These are phyloP conservation scores for Lasiurus cinereus DNA, from an alignment of 2,113 vertebrate species.

Conservation along the genomic window DNA sequence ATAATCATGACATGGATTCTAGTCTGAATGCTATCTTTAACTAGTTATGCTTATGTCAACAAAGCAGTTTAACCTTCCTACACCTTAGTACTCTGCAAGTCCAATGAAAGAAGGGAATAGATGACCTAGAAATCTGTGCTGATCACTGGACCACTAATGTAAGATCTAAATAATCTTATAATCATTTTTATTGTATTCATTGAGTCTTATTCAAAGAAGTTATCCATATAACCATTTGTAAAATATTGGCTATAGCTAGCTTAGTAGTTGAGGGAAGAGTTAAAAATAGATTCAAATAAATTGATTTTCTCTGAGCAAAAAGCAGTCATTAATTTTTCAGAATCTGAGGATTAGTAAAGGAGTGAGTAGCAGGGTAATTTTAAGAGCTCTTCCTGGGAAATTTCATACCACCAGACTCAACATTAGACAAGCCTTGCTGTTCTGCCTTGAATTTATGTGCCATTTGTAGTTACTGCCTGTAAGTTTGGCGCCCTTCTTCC, in stretches of 20 bases:
- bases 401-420: slow-evolving; percentile 53
- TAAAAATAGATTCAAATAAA: slow-evolving; percentile 73
- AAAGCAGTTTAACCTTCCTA: not conserved
- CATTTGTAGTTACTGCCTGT: slow-evolving; percentile 43
- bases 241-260: slow-evolving; percentile 16
- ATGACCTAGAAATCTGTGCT: not conserved
- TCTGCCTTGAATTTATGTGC: slow-evolving; percentile 52
- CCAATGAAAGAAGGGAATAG: not conserved
- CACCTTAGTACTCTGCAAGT: slow-evolving; percentile 21
- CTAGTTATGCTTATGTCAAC: not conserved
- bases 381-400: slow-evolving; percentile 66
- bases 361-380: slow-evolving; percentile 63
- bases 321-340: slow-evolving; percentile 54
- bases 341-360: slow-evolving; percentile 47
- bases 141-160: not conserved
- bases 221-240: slow-evolving; percentile 20
- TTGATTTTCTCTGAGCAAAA: slow-evolving; percentile 66
- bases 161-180: not conserved
- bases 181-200: not conserved
- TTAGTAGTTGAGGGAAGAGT: slow-evolving; percentile 46
- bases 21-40: not conserved
- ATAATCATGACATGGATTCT: not conserved
- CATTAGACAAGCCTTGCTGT: slow-evolving; percentile 35
- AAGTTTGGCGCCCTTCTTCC: not conserved
- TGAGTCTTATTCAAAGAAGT: slow-evolving; percentile 21